Base-by-base conservation (phyloP, 2,888 invertebrate genomes). In the Abscondita cerata region DNA sequence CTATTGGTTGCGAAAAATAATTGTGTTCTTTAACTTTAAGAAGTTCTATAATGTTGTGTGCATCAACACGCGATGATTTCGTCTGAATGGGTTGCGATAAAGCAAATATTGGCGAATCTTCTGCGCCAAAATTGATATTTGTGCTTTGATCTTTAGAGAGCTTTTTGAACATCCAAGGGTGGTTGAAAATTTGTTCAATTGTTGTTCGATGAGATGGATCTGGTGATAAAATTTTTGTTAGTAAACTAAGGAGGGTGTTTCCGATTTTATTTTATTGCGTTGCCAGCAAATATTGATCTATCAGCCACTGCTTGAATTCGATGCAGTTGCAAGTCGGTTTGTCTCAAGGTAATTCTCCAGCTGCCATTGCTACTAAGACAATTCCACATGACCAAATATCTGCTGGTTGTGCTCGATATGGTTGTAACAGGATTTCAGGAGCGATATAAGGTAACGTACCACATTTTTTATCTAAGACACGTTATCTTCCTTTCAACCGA, bases 351-450 rank as follows among this genome's bases (percentile, higher is more conserved):
- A 98, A 81, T 82, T 98, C 97, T 83, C 98, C 98, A 76, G 93
- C 90, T 59, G 98, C 83, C 88, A 98, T 90, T 57, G 97, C 94
- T 52, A 96, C 91, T 69, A 98, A 86, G 75, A 98, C 93, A 68
- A 98, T 90, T 64, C 95, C 98, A 81, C 95, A 95, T 56, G 96
- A 95, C 98, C 98, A 99, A 72, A 97, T 83, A 83, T 98, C 98
- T 46, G 96, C 94, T 55, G 97, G 95, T 78, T 90, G 87, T 19
- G 96, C 98, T 75, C 87, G 86, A 82, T 97, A 97, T 0, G 89
- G 86, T 47, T 83, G 80, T 11, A 79, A 70, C 62, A 93, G 82
- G 65, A 95, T 92, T 85, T 98, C 98, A 13, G 98, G 98, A 55
- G 98, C 96, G 50, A 96, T 92, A 82, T 99, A 99, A 0, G 98